phyloP scores from a whole-genome alignment of 2,113 vertebrate species.

The Pluvialis apricaria region DNA sequence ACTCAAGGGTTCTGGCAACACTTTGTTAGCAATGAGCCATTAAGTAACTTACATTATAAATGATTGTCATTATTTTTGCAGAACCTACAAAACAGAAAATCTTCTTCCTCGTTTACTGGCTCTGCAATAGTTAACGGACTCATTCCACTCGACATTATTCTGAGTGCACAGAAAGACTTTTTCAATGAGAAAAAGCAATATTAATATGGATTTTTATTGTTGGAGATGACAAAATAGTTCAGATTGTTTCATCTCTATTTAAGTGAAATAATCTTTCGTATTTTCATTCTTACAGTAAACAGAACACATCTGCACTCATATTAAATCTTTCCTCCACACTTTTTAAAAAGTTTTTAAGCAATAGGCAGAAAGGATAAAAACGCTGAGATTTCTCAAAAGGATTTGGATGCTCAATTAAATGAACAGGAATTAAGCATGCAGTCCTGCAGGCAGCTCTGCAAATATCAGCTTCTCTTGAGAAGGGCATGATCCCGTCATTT shows the following conservation, averaged over 20 bases:
- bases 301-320: neutral
- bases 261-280: neutral
- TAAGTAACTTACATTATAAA: conserved; percentile 23
- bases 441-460: conserved; percentile 46
- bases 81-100: neutral
- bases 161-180: neutral
- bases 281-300: conserved; percentile 11
- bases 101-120: neutral
- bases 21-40: neutral
- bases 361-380: neutral
- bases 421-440: conserved; percentile 13
- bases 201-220: neutral
- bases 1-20: neutral
- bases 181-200: neutral
- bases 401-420: conserved; percentile 23
- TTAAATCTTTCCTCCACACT: neutral
- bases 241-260: neutral
- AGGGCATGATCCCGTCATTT: neutral
- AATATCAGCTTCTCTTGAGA: conserved; percentile 26
- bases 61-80: neutral
- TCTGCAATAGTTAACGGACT: conserved; percentile 19
- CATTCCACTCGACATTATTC: neutral
- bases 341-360: neutral
- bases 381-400: neutral
- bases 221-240: neutral